These are phyloP conservation scores for Heteropelma amictum DNA, from an alignment of 2,888 invertebrate species.

Conservation along the genomic window DNA sequence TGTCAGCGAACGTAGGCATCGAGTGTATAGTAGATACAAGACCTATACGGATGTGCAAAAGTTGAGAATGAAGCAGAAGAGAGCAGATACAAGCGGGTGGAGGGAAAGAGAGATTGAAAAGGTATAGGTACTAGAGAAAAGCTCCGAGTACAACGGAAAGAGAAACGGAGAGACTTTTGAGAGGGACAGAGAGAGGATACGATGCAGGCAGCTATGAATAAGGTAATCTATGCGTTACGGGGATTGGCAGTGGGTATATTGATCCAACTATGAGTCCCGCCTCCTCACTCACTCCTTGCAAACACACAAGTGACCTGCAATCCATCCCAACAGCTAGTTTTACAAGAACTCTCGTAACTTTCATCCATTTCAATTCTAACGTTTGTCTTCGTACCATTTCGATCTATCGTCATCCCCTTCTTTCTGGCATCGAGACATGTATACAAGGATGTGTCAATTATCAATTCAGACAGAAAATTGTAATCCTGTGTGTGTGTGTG, in stretches of 20 bases:
- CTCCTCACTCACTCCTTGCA: slow-evolving; percentile 60
- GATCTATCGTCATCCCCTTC: not conserved
- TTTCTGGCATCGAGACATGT: not conserved
- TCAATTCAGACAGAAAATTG: too few species aligned
- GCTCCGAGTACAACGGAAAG: too few species aligned
- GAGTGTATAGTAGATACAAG: too few species aligned
- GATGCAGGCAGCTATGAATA: slow-evolving; percentile 66
- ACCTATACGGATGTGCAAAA: too few species aligned
- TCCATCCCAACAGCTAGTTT: slow-evolving; percentile 20
- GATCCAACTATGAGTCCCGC: slow-evolving; percentile 69
- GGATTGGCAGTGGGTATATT: slow-evolving; percentile 72
- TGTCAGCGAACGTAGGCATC: too few species aligned
- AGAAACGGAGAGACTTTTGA: slow-evolving; percentile 35
- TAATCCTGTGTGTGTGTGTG: too few species aligned
- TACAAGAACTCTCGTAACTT: not conserved
- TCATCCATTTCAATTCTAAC: not conserved
- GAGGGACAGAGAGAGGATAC: slow-evolving; percentile 39
- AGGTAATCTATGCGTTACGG: slow-evolving; percentile 71
- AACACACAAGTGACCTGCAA: slow-evolving; percentile 58
- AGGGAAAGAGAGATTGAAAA: too few species aligned
- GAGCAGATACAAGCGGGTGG: too few species aligned
- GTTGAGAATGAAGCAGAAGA: too few species aligned
- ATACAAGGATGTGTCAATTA: not conserved
- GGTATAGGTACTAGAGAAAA: too few species aligned
- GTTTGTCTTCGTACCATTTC: not conserved